Evolutionary conservation across 2,113 vertebrate genomes (phyloP).

Genomic region (Gopherus flavomarginatus): DNA sequence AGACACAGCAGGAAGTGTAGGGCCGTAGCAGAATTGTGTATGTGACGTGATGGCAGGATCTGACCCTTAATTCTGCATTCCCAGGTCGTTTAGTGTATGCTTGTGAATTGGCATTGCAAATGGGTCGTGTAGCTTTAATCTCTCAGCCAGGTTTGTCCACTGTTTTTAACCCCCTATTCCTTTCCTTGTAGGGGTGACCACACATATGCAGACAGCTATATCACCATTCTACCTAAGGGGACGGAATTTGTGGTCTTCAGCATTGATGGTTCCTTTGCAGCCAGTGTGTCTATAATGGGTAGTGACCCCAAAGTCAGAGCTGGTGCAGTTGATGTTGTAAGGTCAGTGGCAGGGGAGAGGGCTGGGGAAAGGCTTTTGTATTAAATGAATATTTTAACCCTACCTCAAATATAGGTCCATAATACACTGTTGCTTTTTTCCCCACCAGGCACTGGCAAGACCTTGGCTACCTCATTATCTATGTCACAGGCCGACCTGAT

Average conservation of each 20-base stretch:
- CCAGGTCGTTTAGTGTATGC: background rate
- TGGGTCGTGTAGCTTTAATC: no score
- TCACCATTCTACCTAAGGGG: conserved; percentile 89
- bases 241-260: conserved; percentile 98
- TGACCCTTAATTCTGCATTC: background rate
- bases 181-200: conserved; percentile 90
- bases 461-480: conserved; percentile 97
- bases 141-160: background rate
- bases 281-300: conserved; percentile 99
- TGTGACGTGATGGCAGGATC: background rate
- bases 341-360: conserved; percentile 77
- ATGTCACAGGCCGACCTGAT: conserved; percentile 96
- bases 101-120: background rate
- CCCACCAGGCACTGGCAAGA: conserved; percentile 95
- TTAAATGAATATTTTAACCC: no score
- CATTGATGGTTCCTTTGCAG: conserved; percentile 97
- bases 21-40: background rate
- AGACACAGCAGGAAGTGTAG: background rate
- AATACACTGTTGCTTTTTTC: rapidly evolving
- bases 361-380: rapidly evolving
- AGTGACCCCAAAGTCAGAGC: conserved; percentile 98
- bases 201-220: conserved; percentile 94
- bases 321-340: conserved; percentile 96
- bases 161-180: background rate
- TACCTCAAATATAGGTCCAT: rapidly evolving